Evolutionary conservation across 2,113 vertebrate species (phyloP), one percentile per base, ranked within the genome.

Genomic region (Zonotrichia leucophrys): DNA sequence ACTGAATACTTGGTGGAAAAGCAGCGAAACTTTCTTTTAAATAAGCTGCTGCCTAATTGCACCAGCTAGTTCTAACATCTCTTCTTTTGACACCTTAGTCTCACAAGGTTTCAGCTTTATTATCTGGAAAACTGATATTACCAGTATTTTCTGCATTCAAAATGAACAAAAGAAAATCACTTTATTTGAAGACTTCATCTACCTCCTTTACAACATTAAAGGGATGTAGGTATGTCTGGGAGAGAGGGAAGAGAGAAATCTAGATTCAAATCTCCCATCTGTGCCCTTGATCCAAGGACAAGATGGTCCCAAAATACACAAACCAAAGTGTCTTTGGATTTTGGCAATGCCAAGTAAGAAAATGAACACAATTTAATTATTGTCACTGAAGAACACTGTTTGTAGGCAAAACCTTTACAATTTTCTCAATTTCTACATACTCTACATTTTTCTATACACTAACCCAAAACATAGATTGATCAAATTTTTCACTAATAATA

Each of bases 81-180:
- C 59, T 64, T 74, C 66, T 87, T 93, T 78, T 77, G 49, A 94
- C 83, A 89, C 41, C 60, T 91, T 60, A 46, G 37, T 87, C 77
- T 87, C 81, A 75, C 49, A 64, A 67, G 30, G 58, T 78, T 92
- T 91, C 69, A 78, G 22, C 28, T 88, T 93, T 92, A 91, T 85
- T 77, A 83, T 27, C 50, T 90, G 28, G 39, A 79, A 87, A 94
- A 73, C 7, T 52, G 44, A 10, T 59, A 50, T 74, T 89, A 52
- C 39, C 35, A 33, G 30, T 33, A 30, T 56, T 66, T 80, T 93
- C 52, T 77, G 31, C 23, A 73, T 59, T 44, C n/a, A 77, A 91
- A 94, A 90, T 46, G 20, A 37, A 49, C 35, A 50, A 21, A 63
- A 83, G 33, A 79, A 95, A 77, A 67, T 52, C 41, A 52, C 72